Evolutionary conservation across 2,797 vertebrate species (phyloP), one percentile per base, ranked within the genome.

Genomic region (Tenualosa ilisha): DNA sequence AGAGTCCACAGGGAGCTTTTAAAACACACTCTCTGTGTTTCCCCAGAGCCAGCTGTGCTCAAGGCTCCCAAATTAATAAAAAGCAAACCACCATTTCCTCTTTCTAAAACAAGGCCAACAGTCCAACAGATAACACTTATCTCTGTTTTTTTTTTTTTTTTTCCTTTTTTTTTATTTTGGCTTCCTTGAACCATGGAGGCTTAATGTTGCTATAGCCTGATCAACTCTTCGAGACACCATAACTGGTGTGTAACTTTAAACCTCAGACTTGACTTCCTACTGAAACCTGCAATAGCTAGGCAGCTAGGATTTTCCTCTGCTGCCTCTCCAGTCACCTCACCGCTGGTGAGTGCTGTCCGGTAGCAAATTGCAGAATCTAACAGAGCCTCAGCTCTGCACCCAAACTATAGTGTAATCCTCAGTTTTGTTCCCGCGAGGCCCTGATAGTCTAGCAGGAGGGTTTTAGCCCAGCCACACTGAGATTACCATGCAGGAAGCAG

Each of bases 381-480:
- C 89, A 93, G 92, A 90, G 89, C 84, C 94, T 91, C 9, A 89
- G 88, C 92, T 89, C 89, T 91, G 83, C 90, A 85, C 20, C 90
- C 86, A 59, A 86, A 88, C 49, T 88, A 86, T 84, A 87, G 83
- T 90, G 94, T 94, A 95, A 93, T 94, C 92, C 91, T 86, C 81
- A 85, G 90, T 90, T 90, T 93, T 91, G 72, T 3, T 90, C 92
- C 89, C 91, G 91, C 91, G 94, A 92, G 92, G 91, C 91, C 92
- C 89, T 93, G 93, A 95, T 95, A 93, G 89, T 85, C 90, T 50
- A 92, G 49, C 81, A 88, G 90, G 86, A 88, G 92, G 91, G 90
- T 90, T 85, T 87, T 37, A 43, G 59, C 31, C 5, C 88, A 31
- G 68, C 31, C 7, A 88, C 13, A 83, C 51, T 2, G 82, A 91